A percentile compares a stretch with the other conserved stretches of the same genome.
Evolutionary conservation across 1,140 invertebrate species (phyloP).

Genomic region (Ptiloglossa arizonensis): DNA sequence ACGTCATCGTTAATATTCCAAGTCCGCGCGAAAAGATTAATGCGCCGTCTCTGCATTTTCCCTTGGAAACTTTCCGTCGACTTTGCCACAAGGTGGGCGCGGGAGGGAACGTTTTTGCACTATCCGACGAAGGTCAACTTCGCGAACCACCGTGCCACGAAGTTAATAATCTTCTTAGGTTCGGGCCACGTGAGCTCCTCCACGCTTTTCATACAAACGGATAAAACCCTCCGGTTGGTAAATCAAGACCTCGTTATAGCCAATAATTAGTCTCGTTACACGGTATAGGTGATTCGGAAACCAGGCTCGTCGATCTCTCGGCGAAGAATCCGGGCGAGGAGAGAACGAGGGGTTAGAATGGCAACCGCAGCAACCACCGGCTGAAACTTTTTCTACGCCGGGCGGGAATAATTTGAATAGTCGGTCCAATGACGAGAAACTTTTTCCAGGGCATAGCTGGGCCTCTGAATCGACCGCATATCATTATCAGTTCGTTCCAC

Average conservation of each 20-base stretch:
- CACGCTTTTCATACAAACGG: background rate
- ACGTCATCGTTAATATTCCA: constrained; percentile 47
- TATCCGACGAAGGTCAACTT: constrained; percentile 36
- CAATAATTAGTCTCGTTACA: constrained; percentile 8
- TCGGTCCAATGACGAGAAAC: constrained; percentile 62
- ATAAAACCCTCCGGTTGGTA: background rate
- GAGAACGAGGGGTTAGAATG: constrained; percentile 39
- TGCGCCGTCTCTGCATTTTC: constrained; percentile 12
- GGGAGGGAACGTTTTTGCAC: background rate
- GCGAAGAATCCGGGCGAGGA: constrained; percentile 24
- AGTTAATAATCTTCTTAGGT: constrained; percentile 43
- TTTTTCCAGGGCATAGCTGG: constrained; percentile 51
- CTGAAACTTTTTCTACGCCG: constrained; percentile 46
- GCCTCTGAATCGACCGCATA: constrained; percentile 55
- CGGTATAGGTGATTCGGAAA: background rate
- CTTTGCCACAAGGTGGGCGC: background rate
- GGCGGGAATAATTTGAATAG: constrained; percentile 64
- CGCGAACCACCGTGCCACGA: constrained; percentile 2
- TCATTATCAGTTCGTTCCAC: constrained; percentile 61
- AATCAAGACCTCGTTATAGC: background rate
- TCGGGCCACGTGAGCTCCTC: background rate
- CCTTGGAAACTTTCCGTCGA: constrained; percentile 20
- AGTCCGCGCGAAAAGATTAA: constrained; percentile 39
- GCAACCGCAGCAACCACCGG: constrained; percentile 32
- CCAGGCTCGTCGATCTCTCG: background rate